These are phyloP conservation scores for Lamprologus sp. DNA, from an alignment of 2,113 vertebrate species.

Conservation along the genomic window DNA sequence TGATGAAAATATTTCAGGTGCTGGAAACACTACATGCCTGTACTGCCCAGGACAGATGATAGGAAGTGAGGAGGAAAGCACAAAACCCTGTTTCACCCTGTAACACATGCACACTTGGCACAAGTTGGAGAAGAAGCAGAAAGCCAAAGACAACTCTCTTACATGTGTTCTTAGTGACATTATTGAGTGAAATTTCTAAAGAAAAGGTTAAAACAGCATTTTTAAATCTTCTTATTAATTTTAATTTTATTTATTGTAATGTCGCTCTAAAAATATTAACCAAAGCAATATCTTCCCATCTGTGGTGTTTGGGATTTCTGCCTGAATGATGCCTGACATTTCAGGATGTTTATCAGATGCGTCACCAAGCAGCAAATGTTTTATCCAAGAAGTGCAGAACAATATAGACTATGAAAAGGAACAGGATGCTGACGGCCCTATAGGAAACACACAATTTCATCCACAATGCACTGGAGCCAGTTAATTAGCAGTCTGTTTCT, in stretches of 20 bases:
- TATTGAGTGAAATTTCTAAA: not conserved
- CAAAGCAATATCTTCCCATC: not conserved
- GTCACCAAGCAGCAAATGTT: conserved; percentile 9
- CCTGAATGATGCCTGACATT: not conserved
- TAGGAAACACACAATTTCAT: conserved; percentile 19
- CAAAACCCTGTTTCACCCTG: conserved; percentile 11
- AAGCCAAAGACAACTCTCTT: not conserved
- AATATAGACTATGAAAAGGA: not conserved
- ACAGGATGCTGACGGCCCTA: conserved; percentile 28
- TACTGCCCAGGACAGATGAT: not conserved
- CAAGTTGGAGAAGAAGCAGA: not conserved
- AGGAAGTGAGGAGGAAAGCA: not conserved
- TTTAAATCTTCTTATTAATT: not conserved
- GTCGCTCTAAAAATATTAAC: not conserved
- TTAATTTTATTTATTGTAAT: not conserved
- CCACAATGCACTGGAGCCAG: not conserved
- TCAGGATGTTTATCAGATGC: conserved; percentile 3
- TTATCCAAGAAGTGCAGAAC: not conserved
- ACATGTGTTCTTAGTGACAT: not conserved
- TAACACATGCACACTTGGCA: conserved; percentile 28
- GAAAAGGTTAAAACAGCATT: not conserved
- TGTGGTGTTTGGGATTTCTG: not conserved
- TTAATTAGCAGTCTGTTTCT: conserved; percentile 5
- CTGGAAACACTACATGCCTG: not conserved
- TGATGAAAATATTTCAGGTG: not conserved